Evolutionary conservation across 2,113 vertebrate genomes (phyloP), one percentile per base, ranked within the genome.

Genomic region (Tretioscincus oriximinensis): DNA sequence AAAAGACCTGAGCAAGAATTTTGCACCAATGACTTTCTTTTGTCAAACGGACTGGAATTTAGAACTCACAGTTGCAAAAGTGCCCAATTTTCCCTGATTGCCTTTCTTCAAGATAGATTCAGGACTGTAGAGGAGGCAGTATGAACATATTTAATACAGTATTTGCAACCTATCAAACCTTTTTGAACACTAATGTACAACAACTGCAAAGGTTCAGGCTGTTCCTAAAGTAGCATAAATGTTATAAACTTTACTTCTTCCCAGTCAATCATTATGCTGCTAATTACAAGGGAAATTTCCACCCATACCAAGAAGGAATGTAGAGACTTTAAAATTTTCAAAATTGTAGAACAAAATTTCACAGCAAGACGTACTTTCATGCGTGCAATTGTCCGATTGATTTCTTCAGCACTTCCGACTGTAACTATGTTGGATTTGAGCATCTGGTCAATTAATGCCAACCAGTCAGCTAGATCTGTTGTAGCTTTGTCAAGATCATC

Each of bases 401-500:
- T 99, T 91, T 99, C 98, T 7, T 97, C 96, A 1, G 93, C 91
- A 84, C 98, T 97, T 26, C 98, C 98, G 49, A 99, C 97, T 0
- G 98, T 99, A 83, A 99, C 97, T 45, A 99, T 98, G 90, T 97
- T 99, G 73, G 97, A 99, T 93, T 97, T 99, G 12, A 99, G 96
- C 98, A 98, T 99, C 93, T 99, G 97, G 71, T 97, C 97, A 70
- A 99, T 98, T 86, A 99, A 95, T 22, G 96, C 88, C 73, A 99
- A 93, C 98, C 98, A 99, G 90, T 99, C 96, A 1, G 96, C 96
- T 65, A 99, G 94, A 72, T 99, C 98, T 12, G 96, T 98, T 88
- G 96, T 97, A 6, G 97, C 98, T 92, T 96, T 95, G 84, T 99
- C 97, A 87, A 99, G 94, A 91, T 99, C 97, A n/a, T 94, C 96